Conservation (phyloP, 2,888 invertebrate genomes). For the Drosophila helvetica region DNA sequence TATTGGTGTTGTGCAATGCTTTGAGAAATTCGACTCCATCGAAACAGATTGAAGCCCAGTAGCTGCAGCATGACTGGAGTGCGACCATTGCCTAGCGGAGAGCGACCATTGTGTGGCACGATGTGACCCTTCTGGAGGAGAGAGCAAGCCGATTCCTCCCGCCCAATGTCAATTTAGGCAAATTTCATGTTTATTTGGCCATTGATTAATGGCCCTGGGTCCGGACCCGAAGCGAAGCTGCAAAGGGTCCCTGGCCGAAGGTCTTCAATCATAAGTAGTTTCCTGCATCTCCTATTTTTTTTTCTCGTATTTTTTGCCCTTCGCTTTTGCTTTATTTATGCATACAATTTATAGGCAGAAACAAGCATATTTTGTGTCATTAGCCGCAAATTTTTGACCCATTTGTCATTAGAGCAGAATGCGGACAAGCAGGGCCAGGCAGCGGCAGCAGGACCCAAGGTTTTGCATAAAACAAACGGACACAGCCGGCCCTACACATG, state of each 20-base stretch:
- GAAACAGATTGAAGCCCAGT: no score
- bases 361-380: slow-evolving; percentile 77
- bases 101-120: no score
- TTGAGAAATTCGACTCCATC: no score
- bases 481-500: slow-evolving; percentile 20
- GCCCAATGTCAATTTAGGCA: slow-evolving; percentile 66
- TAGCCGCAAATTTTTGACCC: slow-evolving; percentile 79
- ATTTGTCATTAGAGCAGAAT: slow-evolving; percentile 74
- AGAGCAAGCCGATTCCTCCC: slow-evolving; percentile 11
- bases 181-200: slow-evolving; percentile 74
- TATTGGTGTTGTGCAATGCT: no score
- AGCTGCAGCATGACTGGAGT: neutral
- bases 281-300: slow-evolving; percentile 12
- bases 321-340: slow-evolving; percentile 64
- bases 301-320: slow-evolving; percentile 5
- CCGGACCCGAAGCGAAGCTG: slow-evolving; percentile 18
- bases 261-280: slow-evolving; percentile 69
- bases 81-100: neutral
- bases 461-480: slow-evolving; percentile 77
- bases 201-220: slow-evolving; percentile 69
- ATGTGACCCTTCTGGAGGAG: neutral
- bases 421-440: slow-evolving; percentile 28
- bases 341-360: slow-evolving; percentile 73
- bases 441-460: slow-evolving; percentile 31
- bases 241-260: slow-evolving; percentile 48